Percentiles rank a stretch among this genome's conserved stretches.
These are phyloP conservation scores for Pampusana beccarii DNA, from an alignment of 2,113 vertebrate genomes.

Conservation along the genomic window DNA sequence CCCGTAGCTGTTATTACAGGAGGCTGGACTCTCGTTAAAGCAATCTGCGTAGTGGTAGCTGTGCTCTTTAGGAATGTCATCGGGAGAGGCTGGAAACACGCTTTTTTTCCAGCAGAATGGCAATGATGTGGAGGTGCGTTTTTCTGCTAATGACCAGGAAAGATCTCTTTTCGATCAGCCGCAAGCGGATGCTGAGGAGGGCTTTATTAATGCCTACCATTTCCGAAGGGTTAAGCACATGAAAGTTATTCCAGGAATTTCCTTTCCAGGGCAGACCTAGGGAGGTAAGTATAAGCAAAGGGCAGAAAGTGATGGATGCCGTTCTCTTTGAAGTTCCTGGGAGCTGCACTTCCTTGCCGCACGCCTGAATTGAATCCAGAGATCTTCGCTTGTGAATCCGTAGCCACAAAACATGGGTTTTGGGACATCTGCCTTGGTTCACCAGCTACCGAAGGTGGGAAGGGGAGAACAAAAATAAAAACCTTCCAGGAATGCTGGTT, in stretches of 20 bases:
- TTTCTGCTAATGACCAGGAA: conserved; percentile 10
- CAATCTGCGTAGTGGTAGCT: conserved; percentile 72
- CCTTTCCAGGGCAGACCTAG: conserved; percentile 49
- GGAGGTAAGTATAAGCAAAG: conserved; percentile 56
- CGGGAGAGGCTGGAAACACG: conserved; percentile 20
- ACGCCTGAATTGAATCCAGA: conserved; percentile 57
- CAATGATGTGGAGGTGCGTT: background rate
- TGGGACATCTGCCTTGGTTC: conserved; percentile 21
- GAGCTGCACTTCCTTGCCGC: background rate
- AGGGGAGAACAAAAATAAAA: background rate
- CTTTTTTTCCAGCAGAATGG: conserved; percentile 47
- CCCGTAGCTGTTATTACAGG: conserved; percentile 52
- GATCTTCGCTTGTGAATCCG: background rate
- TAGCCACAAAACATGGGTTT: background rate
- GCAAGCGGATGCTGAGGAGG: conserved; percentile 21
- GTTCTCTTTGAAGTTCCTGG: conserved; percentile 42
- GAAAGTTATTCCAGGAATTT: conserved; percentile 67
- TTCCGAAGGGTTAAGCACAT: conserved; percentile 50
- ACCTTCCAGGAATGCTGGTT: background rate
- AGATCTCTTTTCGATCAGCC: background rate
- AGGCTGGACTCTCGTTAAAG: conserved; percentile 64
- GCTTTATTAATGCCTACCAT: conserved; percentile 55
- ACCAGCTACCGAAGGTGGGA: conserved; percentile 22
- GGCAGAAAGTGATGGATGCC: conserved; percentile 26
- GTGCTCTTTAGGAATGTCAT: conserved; percentile 55